These are phyloP conservation scores for Corythaixoides concolor DNA, from an alignment of 2,113 vertebrate species.

Conservation along the genomic window DNA sequence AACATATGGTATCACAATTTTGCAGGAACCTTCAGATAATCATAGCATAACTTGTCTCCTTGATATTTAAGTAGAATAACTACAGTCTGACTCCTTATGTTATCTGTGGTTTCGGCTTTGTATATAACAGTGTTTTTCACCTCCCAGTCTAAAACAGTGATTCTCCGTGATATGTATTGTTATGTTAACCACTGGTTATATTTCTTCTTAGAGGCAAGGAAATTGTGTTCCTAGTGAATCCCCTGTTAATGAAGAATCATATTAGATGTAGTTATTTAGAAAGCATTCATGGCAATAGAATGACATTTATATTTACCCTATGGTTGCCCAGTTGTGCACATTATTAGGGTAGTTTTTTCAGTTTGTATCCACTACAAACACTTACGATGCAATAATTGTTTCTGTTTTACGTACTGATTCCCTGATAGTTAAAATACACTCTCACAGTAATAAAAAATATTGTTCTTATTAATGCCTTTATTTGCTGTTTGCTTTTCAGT, in stretches of 20 bases:
- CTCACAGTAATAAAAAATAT: not conserved
- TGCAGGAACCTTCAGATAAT: not conserved
- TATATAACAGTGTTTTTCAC: not conserved
- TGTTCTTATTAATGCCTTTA: not conserved
- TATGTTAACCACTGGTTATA: not conserved
- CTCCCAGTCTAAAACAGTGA: not conserved
- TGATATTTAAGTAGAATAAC: not conserved
- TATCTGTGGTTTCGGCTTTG: not conserved
- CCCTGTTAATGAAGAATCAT: not conserved
- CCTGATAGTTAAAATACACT: not conserved
- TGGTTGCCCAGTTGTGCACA: not conserved
- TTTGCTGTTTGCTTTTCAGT: conserved; percentile 9
- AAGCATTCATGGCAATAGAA: not conserved
- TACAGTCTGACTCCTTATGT: not conserved
- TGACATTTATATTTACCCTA: not conserved
- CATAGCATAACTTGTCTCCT: not conserved
- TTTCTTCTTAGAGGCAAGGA: not conserved
- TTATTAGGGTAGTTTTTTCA: not conserved
- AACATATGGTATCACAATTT: not conserved
- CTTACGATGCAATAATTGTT: not conserved
- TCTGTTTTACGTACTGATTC: not conserved
- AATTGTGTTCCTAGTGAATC: not conserved
- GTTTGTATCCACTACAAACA: not conserved
- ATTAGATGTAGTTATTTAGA: not conserved
- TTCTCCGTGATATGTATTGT: not conserved